Base-by-base conservation (phyloP, 1,140 invertebrate genomes). In the Listronotus bonariensis region DNA sequence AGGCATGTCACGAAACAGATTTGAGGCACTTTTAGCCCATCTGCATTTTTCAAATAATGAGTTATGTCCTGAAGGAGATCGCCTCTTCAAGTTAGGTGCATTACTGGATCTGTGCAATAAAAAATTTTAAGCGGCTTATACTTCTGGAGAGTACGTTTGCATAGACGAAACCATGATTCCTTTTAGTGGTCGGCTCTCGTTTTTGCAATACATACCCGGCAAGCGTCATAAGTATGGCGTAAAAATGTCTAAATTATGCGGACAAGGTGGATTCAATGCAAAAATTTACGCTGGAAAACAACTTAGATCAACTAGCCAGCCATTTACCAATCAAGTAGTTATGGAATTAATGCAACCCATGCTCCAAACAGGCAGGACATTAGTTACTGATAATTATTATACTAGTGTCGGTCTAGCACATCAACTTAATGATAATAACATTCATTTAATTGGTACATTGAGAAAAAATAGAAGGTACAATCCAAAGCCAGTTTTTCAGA, bases 101-200 rank as follows among this genome's bases (percentile, higher is more conserved):
- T n/a, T n/a, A n/a, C n/a, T n/a, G n/a, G n/a, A n/a, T n/a, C n/a
- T n/a, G n/a, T n/a, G n/a, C n/a, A n/a, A n/a, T n/a, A n/a, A n/a
- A n/a, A n/a, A n/a, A n/a, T n/a, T n/a, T n/a, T n/a, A n/a, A n/a
- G n/a, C n/a, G n/a, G n/a, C n/a, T n/a, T n/a, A n/a, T n/a, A n/a
- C n/a, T n/a, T n/a, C n/a, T n/a, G n/a, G n/a, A n/a, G 67, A 76
- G 69, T 67, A 69, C 42, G 41, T 81, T 31, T 72, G 74, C 40
- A 77, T 80, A 20, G 77, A 81, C 65, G 78, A 81, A 73, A 72
- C 71, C 0, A 72, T 80, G 68, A 68, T 81, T 18, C 77, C 78
- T 5, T 81, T 78, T 72, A 66, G 72, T 54, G 77, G 77, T 9
- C 64, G 76, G 42, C 68, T 81, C n/a, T 55, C 59, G 67, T 80